A percentile compares a stretch with the other conserved stretches of the same genome.
Evolutionary conservation across 2,113 vertebrate species (phyloP).

Genomic region (Pseudopodoces humilis): DNA sequence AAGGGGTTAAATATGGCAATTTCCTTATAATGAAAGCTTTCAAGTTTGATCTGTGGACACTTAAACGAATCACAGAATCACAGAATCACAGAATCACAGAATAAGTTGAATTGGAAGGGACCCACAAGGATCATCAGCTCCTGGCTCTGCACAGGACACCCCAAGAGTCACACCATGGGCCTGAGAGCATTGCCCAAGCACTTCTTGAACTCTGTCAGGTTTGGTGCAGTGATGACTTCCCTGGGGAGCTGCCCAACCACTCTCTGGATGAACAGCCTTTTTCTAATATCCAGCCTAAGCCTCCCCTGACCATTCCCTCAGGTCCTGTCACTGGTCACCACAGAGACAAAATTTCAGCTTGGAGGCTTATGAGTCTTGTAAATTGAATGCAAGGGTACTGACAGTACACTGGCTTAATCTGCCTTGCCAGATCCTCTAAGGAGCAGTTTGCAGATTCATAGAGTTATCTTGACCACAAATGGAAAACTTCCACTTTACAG

Average conservation of each 20-base stretch:
- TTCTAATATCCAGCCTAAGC: background rate
- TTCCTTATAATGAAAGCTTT: background rate
- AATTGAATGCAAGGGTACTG: background rate
- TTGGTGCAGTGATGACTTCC: background rate
- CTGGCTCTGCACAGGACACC: background rate
- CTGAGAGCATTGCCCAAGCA: background rate
- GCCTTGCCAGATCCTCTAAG: background rate
- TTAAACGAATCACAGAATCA: background rate
- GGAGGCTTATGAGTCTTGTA: background rate
- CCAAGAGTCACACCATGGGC: background rate
- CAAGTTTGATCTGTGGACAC: background rate
- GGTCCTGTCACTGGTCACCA: background rate
- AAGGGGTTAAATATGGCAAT: background rate
- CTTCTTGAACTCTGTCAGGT: background rate
- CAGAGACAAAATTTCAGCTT: background rate
- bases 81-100: background rate
- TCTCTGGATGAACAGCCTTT: background rate
- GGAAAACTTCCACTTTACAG: background rate
- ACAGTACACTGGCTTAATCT: background rate
- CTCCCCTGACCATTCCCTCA: background rate
- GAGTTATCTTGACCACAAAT: background rate
- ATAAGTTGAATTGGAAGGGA: background rate
- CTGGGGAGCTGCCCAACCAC: background rate
- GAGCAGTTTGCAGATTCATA: background rate
- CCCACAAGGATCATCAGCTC: background rate